Percentiles rank a stretch among this genome's conserved stretches.
Evolutionary conservation across 2,113 vertebrate genomes (phyloP).

Genomic region (Echinops telfairi): DNA sequence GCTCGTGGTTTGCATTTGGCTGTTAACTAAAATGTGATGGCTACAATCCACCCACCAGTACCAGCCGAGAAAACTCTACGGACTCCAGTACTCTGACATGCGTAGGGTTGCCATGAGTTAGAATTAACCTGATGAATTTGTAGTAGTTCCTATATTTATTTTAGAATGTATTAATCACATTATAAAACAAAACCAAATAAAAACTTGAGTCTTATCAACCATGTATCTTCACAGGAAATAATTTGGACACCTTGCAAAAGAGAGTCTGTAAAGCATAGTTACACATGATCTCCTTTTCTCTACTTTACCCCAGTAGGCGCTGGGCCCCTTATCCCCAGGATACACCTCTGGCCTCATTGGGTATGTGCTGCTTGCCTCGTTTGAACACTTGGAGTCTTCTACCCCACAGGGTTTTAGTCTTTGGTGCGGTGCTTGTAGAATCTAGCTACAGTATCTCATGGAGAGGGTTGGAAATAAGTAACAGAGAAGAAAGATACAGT

Average conservation of each 20-base stretch:
- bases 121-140: not conserved
- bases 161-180: not conserved
- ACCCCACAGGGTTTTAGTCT: not conserved
- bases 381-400: not conserved
- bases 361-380: not conserved
- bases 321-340: not conserved
- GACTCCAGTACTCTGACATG: not conserved
- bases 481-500: not conserved
- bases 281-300: not conserved
- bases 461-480: not conserved
- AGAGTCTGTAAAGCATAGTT: not conserved
- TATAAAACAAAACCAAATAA: not conserved
- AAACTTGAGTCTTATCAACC: not conserved
- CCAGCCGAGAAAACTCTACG: not conserved
- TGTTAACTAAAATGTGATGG: not conserved
- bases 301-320: not conserved
- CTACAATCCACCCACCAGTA: not conserved
- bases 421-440: not conserved
- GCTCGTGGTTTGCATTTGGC: not conserved
- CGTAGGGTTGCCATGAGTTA: not conserved
- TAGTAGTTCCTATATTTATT: not conserved
- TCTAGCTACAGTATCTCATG: not conserved
- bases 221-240: conserved; percentile 20
- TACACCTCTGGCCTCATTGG: not conserved
- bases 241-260: not conserved